Conservation (phyloP, 2,113 vertebrate species). For the Lichenostomus cassidix region DNA sequence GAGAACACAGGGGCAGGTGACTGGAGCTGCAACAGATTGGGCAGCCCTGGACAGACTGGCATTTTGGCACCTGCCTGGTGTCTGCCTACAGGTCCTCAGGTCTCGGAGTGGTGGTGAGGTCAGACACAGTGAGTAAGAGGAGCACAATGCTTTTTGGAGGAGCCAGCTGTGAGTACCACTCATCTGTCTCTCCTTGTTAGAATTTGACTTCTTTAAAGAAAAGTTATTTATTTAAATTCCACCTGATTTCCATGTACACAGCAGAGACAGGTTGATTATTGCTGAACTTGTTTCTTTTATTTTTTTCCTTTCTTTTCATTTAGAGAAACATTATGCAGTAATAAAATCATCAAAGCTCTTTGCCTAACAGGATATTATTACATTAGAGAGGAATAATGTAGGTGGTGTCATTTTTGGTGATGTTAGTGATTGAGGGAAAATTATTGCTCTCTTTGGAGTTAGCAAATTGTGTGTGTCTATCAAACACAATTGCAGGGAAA, state of each 20-base stretch:
- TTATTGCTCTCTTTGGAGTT: conserved; percentile 35
- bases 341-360: conserved; percentile 28
- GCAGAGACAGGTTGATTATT: neutral
- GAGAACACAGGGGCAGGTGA: neutral
- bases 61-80: neutral
- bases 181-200: neutral
- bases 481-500: conserved; percentile 42
- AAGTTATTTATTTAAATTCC: neutral
- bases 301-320: neutral
- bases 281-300: neutral
- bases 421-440: conserved; percentile 45
- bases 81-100: neutral
- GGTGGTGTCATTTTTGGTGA: conserved; percentile 37
- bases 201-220: neutral
- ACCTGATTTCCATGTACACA: neutral
- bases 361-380: conserved; percentile 25
- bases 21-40: neutral
- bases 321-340: neutral
- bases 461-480: conserved; percentile 35
- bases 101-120: accelerated
- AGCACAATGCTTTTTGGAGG: accelerated
- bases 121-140: neutral
- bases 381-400: conserved; percentile 37
- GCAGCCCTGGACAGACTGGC: neutral
- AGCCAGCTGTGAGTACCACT: neutral